These are phyloP conservation scores for Pelecanus crispus DNA, from an alignment of 2,113 vertebrate species.

Conservation along the genomic window DNA sequence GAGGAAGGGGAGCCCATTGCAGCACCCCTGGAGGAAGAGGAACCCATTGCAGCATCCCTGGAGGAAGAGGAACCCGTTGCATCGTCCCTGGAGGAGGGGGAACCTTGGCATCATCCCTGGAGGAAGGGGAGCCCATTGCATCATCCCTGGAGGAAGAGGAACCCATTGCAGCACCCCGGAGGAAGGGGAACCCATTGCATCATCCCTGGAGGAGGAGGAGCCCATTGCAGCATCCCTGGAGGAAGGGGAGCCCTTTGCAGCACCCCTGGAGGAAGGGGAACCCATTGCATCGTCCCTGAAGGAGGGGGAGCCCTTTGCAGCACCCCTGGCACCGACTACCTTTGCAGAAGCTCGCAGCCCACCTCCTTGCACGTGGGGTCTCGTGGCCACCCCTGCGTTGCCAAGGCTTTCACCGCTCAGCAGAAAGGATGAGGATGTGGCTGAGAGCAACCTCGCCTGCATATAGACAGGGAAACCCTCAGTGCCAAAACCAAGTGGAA, in stretches of 20 bases:
- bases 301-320: neutral
- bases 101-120: neutral
- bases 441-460: neutral
- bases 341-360: accelerated
- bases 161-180: neutral
- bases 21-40: neutral
- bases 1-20: neutral
- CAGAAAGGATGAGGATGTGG: neutral
- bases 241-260: neutral
- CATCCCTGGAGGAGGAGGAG: neutral
- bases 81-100: neutral
- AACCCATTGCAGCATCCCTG: too few species aligned
- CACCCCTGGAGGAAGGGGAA: neutral
- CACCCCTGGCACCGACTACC: neutral
- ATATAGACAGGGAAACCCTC: neutral
- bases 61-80: too few species aligned
- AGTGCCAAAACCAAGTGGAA: neutral
- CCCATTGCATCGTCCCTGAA: neutral
- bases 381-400: neutral
- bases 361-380: neutral
- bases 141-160: neutral
- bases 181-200: neutral
- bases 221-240: neutral
- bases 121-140: neutral
- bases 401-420: neutral